These are phyloP conservation scores for Acropora tenuis DNA, from an alignment of 64 coral and sea anemone genomes.

Conservation along the genomic window DNA sequence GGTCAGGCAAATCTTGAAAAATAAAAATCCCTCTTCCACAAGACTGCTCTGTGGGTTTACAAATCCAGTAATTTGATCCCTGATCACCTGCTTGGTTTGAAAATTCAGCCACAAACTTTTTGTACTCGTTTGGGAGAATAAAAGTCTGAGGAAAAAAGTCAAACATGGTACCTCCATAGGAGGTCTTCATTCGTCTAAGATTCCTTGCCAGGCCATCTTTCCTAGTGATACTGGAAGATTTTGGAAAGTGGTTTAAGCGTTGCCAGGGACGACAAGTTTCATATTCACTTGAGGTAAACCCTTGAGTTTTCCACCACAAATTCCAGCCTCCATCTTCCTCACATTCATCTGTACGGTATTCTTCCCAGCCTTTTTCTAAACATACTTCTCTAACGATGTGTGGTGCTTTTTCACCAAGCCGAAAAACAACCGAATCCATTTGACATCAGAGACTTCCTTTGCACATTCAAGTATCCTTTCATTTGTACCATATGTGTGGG, in stretches of 20 bases:
- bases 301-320: conserved; percentile 88
- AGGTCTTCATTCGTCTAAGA: conserved; percentile 82
- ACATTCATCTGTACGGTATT: conserved; percentile 60
- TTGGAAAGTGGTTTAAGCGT: conserved; percentile 91
- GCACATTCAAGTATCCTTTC: too few relatives aligned
- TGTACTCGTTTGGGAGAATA: conserved; percentile 87
- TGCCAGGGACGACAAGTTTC: conserved; percentile 88
- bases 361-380: conserved; percentile 81
- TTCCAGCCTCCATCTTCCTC: conserved; percentile 75
- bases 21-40: conserved; percentile 87
- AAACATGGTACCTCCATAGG: conserved; percentile 70
- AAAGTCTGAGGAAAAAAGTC: conserved; percentile 82
- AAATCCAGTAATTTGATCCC: conserved; percentile 75
- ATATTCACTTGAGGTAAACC: conserved; percentile 81
- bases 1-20: conserved; percentile 75
- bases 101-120: conserved; percentile 87
- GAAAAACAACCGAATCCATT: conserved; percentile 82
- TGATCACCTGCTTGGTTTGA: conserved; percentile 41
- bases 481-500: neutral
- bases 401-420: conserved; percentile 83
- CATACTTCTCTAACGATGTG: conserved; percentile 78
- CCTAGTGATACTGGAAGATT: conserved; percentile 78
- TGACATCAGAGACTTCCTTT: neutral
- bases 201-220: conserved; percentile 90
- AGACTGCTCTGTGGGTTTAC: conserved; percentile 90